Base-by-base conservation (phyloP, 2,888 invertebrate species). In the Polyommatus iphigenia region DNA sequence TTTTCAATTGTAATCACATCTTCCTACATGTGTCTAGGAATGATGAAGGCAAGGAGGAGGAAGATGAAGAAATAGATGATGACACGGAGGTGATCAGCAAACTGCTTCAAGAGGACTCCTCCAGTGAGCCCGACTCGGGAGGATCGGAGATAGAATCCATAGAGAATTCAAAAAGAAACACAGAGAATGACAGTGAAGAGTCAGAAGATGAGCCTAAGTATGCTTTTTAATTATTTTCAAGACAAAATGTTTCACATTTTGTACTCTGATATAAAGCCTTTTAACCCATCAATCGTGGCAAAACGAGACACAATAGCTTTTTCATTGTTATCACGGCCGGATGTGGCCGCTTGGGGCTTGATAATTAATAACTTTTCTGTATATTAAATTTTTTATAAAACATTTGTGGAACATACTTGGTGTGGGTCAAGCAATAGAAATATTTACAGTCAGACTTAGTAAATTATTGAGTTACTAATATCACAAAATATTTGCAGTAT, bases 31-130 rank as follows among this genome's bases (percentile, higher is more conserved):
- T 75, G n/a, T 72, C 24, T 77, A 81, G 80, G 80, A 72, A 82
- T 1, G 85, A 83, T 46, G 87, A 84, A n/a, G 82, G 83, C 57
- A 84, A 80, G 13, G 82, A 81, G 76, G 83, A 84, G 20, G 83
- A 82, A 73, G 84, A 84, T 80, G 85, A 85, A 78, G 83, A 84
- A 62, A 84, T 84, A 73, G 85, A 93, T 82, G 92, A 92, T 84
- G 92, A 91, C 73, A 87, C 90, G 0, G 91, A 91, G 79, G 90
- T 92, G 7, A 91, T 92, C 81, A 91, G 89, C 82, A 91, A 91
- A 80, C 83, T 92, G n/a, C 81, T 91, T 20, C 90, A 92, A 78
- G 91, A 88, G 0, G 92, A 92, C 67, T 83, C 79, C 72, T 86
- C 85, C 13, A 90, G 90, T 82, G 91, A 90, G 20, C 91, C 91